Base-by-base conservation (phyloP, 2,888 invertebrate species). In the Cantharis rufa region DNA sequence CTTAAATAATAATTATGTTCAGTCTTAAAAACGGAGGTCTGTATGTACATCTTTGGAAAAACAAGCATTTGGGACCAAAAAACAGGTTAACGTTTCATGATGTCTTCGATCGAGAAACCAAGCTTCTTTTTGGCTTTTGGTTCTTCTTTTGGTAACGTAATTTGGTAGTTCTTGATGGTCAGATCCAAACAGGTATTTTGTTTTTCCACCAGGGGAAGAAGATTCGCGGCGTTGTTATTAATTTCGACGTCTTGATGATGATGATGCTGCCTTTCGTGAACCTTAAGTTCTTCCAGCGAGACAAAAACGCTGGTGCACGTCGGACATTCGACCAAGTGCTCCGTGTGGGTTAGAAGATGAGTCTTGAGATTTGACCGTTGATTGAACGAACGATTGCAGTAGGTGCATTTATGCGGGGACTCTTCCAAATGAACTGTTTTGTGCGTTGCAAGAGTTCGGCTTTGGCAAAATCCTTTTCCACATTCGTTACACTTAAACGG, bases 401-500 rank as follows among this genome's bases (percentile, higher is more conserved):
- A 94, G 10, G 95, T 94, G 84, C 97, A 97, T 87, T 97, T 97
- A 88, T 97, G 97, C 0, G 97, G 96, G 5, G 96, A 96, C 88
- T 97, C 96, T 88, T 97, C 96, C 92, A 96, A 92, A 87, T 98
- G 98, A 28, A 97, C 92, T 81, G 97, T 96, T 88, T 95, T 96
- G 90, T 99, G 99, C 1, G 98, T 98, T 1, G 98, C 97, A 82
- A 99, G 90, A 0, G 99, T 99, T 71, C 99, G 91, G 18, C 97
- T 96, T 87, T 99, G 99, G 87, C 99, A 99, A 89, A 99, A 99
- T 5, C 99, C 99, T 89, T 99, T 99, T 66, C 98, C 98, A 88
- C 99, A 99, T 84, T 98, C 96, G 3, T 92, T 92, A 88, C 99
- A 99, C 86, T 98, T 98, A 90, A 98, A 99, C 0, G 99, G 99